phyloP scores from a whole-genome alignment of 1,140 invertebrate genomes.

The Panulirus ornatus region DNA sequence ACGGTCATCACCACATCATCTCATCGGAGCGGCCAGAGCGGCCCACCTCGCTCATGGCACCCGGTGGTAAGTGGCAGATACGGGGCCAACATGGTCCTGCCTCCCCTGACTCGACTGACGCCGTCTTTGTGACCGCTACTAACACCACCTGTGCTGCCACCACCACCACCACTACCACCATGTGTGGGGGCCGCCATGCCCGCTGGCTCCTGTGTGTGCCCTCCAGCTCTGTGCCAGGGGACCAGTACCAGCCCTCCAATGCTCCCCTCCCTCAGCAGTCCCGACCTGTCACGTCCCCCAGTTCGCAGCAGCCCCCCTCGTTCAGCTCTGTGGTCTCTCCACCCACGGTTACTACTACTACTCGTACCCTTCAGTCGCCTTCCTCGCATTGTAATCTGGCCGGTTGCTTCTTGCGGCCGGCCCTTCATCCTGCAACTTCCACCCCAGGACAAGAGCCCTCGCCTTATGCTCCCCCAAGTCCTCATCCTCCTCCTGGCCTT shows the following conservation, averaged over 20 bases:
- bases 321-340: constrained; percentile 10
- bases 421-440: constrained; percentile 49
- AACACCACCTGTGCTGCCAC: constrained; percentile 55
- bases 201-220: constrained; percentile 73
- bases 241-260: constrained; percentile 67
- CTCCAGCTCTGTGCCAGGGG: constrained; percentile 65
- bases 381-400: constrained; percentile 68
- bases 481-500: constrained; percentile 64
- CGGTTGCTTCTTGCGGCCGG: constrained; percentile 64
- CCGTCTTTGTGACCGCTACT: constrained; percentile 62
- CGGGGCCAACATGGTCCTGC: constrained; percentile 37
- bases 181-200: constrained; percentile 71
- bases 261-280: constrained; percentile 41
- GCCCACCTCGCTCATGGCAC: constrained; percentile 66
- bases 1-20: constrained; percentile 83
- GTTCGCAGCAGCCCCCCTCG: constrained; percentile 39
- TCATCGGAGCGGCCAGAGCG: constrained; percentile 63
- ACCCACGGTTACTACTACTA: constrained; percentile 54
- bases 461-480: constrained; percentile 66
- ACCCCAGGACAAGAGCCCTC: constrained; percentile 58
- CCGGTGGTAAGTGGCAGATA: constrained; percentile 68
- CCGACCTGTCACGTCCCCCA: constrained; percentile 53
- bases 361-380: constrained; percentile 57
- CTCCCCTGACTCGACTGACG: constrained; percentile 46
- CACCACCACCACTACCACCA: constrained; percentile 64